Conservation (phyloP, 2,113 vertebrate genomes). For the Oenanthe melanoleuca region DNA sequence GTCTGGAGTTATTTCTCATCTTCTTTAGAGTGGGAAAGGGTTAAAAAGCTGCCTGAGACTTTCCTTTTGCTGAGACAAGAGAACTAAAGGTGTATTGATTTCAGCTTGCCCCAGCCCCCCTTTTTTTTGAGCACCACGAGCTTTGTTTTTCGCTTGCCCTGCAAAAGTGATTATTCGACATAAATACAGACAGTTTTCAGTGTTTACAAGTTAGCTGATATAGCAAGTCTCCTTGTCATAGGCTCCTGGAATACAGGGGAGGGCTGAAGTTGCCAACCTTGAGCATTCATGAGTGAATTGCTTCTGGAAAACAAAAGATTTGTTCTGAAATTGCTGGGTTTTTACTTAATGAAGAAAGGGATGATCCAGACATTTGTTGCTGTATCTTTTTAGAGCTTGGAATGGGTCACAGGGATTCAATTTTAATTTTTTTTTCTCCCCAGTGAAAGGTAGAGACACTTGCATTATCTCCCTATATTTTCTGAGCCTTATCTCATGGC, state of each 20-base stretch:
- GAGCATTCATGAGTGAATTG: neutral
- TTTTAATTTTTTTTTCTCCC: neutral
- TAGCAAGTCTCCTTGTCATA: conserved; percentile 47
- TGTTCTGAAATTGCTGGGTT: neutral
- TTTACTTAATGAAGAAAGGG: neutral
- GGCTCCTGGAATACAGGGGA: neutral
- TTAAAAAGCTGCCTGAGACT: conserved; percentile 19
- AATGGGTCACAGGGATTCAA: neutral
- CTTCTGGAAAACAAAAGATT: neutral
- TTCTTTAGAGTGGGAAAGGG: neutral
- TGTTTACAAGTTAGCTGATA: conserved; percentile 62
- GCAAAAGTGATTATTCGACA: conserved; percentile 66
- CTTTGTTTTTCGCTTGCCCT: conserved; percentile 38
- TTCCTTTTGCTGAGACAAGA: conserved; percentile 58
- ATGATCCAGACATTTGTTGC: neutral
- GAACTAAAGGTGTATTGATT: conserved; percentile 55
- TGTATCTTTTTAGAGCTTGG: neutral
- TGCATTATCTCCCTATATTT: neutral
- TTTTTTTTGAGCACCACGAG: neutral
- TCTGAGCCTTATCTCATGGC: neutral
- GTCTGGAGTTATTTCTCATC: neutral
- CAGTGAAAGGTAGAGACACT: neutral
- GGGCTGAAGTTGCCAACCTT: conserved; percentile 1
- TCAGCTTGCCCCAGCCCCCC: neutral
- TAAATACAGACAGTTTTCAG: conserved; percentile 57